A percentile compares a stretch with the other conserved stretches of the same genome.
Conservation (phyloP, 2,888 invertebrate species). For the Callinectes sapidus region DNA sequence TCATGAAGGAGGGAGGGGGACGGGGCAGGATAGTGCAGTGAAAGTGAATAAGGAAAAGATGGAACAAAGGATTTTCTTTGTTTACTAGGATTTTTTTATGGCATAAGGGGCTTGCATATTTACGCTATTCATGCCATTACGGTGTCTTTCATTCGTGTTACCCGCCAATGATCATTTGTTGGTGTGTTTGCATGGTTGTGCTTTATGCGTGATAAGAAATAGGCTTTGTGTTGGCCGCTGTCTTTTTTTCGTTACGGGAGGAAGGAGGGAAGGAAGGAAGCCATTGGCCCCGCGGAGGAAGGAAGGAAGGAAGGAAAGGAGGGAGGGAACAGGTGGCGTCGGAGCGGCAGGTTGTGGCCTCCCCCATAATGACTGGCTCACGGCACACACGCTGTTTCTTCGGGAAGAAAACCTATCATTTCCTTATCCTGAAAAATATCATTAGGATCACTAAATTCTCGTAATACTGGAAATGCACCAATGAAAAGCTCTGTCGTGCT, state of each 20-base stretch:
- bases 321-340: slow-evolving; percentile 6
- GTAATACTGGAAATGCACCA: background rate
- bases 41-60: slow-evolving; percentile 16
- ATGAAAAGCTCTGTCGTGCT: background rate
- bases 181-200: background rate
- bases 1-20: background rate
- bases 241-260: background rate
- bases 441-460: background rate
- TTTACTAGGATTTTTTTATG: background rate
- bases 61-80: background rate
- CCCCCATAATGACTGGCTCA: background rate
- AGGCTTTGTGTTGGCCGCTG: background rate
- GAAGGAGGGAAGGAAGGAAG: slow-evolving; percentile 12
- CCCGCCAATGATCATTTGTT: background rate
- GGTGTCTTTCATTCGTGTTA: background rate
- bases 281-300: slow-evolving; percentile 24
- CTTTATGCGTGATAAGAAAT: slow-evolving; percentile 14
- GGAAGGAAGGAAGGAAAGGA: slow-evolving; percentile 26
- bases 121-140: background rate
- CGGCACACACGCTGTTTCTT: background rate
- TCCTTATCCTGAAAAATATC: background rate
- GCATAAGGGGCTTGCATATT: background rate
- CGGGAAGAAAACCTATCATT: slow-evolving; percentile 8
- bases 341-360: background rate
- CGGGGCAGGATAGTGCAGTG: background rate